Base-by-base conservation (phyloP, 1,140 invertebrate genomes). In the Lamellibrachia luymesi region DNA sequence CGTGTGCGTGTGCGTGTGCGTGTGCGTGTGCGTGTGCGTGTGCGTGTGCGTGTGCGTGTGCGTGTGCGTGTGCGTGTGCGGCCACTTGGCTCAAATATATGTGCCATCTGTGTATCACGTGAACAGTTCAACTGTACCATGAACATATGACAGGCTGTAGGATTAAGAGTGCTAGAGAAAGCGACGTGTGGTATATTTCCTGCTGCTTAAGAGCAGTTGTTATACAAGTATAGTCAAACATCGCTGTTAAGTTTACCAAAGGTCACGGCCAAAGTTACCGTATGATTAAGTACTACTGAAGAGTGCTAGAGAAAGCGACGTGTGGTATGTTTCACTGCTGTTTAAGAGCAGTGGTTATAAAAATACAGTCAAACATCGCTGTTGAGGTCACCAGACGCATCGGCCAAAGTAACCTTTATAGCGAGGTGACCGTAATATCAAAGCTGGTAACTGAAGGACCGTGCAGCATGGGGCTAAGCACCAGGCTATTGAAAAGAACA, bases 1-100 rank as follows among this genome's bases (percentile, higher is more conserved):
- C 17, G 90, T 91, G 90, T 91, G 90, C 17, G 90, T 91, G 90
- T 91, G 90, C 17, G 90, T 91, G 90, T 91, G 90, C 17, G 90
- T 91, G 90, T 91, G 90, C 17, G 90, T 91, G 90, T 91, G 90
- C 17, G 90, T 91, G 90, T 91, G 90, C 17, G 90, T 91, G 90
- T 91, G 90, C 17, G 90, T 91, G 90, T 91, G 90, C 17, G 90
- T 91, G 90, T 91, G 90, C 17, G 90, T 91, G 90, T 38, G 90
- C 17, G 90, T 91, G 90, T 91, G 90, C 17, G 90, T 91, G 90
- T 91, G 90, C 17, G 90, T 91, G 90, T 91, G 2, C 17, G 90
- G 52, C 6, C 13, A 13, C 6, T 6, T 56, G 52, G 38, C 38
- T 80, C 64, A 80, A 80, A 22, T 80, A 22, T 80, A 17, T 80